These are phyloP conservation scores for Phalacrocorax aristotelis DNA, from an alignment of 2,113 vertebrate genomes.

Conservation along the genomic window DNA sequence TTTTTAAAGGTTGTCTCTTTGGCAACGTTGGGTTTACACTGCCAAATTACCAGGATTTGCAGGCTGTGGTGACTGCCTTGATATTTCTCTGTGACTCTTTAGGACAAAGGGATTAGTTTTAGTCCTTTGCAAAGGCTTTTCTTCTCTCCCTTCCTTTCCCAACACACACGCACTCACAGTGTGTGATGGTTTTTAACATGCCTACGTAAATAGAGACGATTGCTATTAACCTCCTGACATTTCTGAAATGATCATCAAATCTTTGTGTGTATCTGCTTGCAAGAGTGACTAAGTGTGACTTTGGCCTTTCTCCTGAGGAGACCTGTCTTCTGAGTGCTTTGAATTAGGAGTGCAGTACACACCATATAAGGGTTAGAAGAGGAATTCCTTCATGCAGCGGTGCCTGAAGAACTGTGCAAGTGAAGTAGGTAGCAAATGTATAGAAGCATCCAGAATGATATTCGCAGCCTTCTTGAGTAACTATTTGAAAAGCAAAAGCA, in stretches of 20 bases:
- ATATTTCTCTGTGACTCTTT: neutral
- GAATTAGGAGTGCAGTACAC: neutral
- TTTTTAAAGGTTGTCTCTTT: slow-evolving; percentile 32
- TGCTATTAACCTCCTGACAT: neutral
- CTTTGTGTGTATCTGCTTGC: neutral
- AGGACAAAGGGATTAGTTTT: neutral
- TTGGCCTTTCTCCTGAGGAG: neutral
- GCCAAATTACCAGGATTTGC: neutral
- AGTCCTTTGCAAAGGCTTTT: neutral
- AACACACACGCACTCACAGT: fast-evolving
- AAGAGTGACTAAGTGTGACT: neutral
- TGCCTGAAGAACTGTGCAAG: neutral
- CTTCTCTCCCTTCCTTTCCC: neutral
- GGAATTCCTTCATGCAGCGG: neutral
- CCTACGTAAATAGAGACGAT: neutral
- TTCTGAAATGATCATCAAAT: neutral
- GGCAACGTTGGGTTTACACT: neutral
- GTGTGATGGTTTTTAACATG: neutral
- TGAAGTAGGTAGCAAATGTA: neutral
- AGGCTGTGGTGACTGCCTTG: neutral
- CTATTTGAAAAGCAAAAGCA: neutral
- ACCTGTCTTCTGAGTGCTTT: neutral
- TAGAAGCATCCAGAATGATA: neutral
- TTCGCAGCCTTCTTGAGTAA: neutral
- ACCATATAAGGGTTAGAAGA: neutral